phyloP scores from a whole-genome alignment of 2,113 vertebrate species.

The Notechis scutatus region DNA sequence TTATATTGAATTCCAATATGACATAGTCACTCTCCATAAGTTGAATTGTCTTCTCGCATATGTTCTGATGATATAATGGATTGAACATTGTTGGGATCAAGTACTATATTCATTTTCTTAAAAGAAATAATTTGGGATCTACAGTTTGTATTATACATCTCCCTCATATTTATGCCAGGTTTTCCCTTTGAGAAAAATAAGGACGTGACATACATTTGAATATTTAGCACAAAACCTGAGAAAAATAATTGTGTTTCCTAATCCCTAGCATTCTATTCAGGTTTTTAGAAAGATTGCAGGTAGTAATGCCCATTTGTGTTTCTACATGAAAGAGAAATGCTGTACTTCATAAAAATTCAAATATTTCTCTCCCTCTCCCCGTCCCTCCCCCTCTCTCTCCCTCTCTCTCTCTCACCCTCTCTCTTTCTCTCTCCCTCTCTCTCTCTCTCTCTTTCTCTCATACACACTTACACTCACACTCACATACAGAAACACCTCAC shows the following conservation, averaged over 20 bases:
- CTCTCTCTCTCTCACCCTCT: too few relatives aligned
- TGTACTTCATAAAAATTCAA: neutral
- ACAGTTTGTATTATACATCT: neutral
- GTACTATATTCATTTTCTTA: neutral
- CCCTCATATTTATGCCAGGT: neutral
- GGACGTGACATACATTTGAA: neutral
- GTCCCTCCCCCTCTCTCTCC: too few relatives aligned
- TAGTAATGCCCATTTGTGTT: neutral
- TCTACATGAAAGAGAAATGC: neutral
- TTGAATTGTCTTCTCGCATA: neutral
- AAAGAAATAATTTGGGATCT: neutral
- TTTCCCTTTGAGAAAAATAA: neutral
- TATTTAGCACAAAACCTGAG: neutral
- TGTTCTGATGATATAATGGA: neutral
- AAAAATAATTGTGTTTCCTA: neutral
- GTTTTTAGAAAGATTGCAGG: neutral
- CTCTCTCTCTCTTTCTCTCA: too few relatives aligned
- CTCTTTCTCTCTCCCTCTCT: too few relatives aligned
- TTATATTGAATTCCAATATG: too few relatives aligned
- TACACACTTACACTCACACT: too few relatives aligned
- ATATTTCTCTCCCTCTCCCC: neutral
- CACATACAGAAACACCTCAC: too few relatives aligned
- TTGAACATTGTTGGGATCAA: neutral
- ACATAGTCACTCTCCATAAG: neutral
- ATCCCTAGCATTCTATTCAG: neutral